A percentile compares a stretch with the other conserved stretches of the same genome.
Evolutionary conservation across 2,113 vertebrate species (phyloP).

Genomic region (Chloropsis hardwickii): DNA sequence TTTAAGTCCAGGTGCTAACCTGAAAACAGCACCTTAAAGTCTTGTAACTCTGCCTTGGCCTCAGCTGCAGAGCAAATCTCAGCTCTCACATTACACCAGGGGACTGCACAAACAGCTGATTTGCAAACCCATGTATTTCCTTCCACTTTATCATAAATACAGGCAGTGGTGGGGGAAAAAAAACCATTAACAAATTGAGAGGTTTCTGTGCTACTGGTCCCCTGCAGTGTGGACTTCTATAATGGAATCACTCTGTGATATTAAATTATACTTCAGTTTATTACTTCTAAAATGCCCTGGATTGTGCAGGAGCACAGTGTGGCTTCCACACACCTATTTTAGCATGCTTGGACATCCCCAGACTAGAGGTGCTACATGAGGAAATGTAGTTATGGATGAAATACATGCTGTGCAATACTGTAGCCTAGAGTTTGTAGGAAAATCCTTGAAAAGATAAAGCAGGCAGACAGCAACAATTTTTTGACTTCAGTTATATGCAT

Average conservation of each 20-base stretch:
- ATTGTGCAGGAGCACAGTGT: not conserved
- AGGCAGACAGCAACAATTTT: not conserved
- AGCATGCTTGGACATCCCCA: not conserved
- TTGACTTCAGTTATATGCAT: not conserved
- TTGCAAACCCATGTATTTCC: not conserved
- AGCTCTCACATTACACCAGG: not conserved
- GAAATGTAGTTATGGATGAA: not conserved
- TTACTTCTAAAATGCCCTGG: not conserved
- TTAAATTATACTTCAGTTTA: constrained; percentile 4
- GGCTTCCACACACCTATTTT: not conserved
- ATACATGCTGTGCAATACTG: not conserved
- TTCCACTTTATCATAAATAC: not conserved
- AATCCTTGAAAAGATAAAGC: not conserved
- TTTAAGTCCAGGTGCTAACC: not conserved
- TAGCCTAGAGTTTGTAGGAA: not conserved
- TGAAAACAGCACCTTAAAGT: constrained; percentile 11
- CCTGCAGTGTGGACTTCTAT: not conserved
- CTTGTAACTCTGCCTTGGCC: not conserved
- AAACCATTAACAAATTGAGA: not conserved
- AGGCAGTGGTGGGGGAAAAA: not conserved
- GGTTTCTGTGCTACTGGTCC: not conserved
- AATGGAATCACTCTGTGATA: not conserved
- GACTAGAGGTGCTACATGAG: not conserved
- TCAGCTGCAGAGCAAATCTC: not conserved
- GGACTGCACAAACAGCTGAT: constrained; percentile 1